These are phyloP conservation scores for Cataglyphis cursor DNA, from an alignment of 2,888 invertebrate genomes.

Conservation along the genomic window DNA sequence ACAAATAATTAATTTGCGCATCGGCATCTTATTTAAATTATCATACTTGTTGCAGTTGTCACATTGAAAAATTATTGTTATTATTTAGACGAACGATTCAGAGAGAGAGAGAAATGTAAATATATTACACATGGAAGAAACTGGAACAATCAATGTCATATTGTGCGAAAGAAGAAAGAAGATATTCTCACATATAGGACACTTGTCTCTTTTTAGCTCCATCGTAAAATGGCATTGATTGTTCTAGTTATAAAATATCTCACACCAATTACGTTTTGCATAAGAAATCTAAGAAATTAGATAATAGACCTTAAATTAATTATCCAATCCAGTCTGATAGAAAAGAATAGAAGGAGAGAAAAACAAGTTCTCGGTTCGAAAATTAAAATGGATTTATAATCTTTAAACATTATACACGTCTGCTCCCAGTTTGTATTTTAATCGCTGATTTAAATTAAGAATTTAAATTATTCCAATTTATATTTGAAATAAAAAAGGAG, in stretches of 20 bases:
- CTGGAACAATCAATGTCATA: conserved; percentile 10
- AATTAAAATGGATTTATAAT: conserved; percentile 7
- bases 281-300: neutral
- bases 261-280: neutral
- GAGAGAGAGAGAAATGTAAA: neutral
- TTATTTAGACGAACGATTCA: neutral
- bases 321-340: too few relatives aligned
- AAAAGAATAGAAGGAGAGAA: neutral
- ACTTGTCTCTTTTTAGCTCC: conserved; percentile 1
- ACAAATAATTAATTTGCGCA: neutral
- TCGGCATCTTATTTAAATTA: neutral
- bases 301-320: neutral
- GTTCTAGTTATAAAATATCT: conserved; percentile 16
- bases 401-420: neutral
- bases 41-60: neutral
- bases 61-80: neutral
- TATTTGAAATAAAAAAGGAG: neutral
- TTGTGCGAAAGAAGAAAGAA: conserved; percentile 5
- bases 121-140: neutral
- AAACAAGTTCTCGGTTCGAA: neutral
- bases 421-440: neutral
- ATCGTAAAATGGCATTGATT: conserved; percentile 13
- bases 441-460: neutral
- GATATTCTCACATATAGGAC: neutral
- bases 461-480: neutral